phyloP scores from a whole-genome alignment of 2,888 invertebrate species.

The Eupithecia subfuscata region DNA sequence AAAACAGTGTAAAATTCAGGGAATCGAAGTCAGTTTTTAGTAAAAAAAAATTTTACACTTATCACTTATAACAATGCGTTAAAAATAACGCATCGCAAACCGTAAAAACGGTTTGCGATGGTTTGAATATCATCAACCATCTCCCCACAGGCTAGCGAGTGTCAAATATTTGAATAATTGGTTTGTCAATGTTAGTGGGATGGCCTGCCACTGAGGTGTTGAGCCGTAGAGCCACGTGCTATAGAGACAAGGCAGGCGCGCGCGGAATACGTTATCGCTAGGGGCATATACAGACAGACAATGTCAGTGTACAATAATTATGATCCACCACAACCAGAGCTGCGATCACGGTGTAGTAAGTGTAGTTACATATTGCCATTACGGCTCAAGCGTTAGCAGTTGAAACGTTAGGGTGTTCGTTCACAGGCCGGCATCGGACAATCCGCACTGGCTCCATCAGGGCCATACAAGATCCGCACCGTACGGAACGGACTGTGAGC shows the following conservation, averaged over 20 bases:
- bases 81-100: too few relatives aligned
- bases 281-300: background rate
- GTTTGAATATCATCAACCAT: background rate
- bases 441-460: too few relatives aligned
- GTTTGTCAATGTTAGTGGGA: background rate
- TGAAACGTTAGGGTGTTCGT: too few relatives aligned
- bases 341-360: too few relatives aligned
- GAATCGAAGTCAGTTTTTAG: too few relatives aligned
- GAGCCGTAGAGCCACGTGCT: slow-evolving; percentile 3
- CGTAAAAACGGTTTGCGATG: background rate
- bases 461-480: too few relatives aligned
- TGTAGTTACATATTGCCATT: too few relatives aligned
- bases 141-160: background rate
- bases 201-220: background rate
- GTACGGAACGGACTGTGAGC: too few relatives aligned
- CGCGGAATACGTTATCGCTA: slow-evolving; percentile 4
- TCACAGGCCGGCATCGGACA: too few relatives aligned
- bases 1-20: too few relatives aligned
- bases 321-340: background rate
- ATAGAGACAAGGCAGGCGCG: background rate
- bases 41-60: too few relatives aligned
- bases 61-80: background rate
- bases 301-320: background rate
- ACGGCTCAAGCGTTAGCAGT: too few relatives aligned
- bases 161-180: slow-evolving; percentile 8